These are phyloP conservation scores for Acanthiza pusilla DNA, from an alignment of 2,797 vertebrate genomes.

Conservation along the genomic window DNA sequence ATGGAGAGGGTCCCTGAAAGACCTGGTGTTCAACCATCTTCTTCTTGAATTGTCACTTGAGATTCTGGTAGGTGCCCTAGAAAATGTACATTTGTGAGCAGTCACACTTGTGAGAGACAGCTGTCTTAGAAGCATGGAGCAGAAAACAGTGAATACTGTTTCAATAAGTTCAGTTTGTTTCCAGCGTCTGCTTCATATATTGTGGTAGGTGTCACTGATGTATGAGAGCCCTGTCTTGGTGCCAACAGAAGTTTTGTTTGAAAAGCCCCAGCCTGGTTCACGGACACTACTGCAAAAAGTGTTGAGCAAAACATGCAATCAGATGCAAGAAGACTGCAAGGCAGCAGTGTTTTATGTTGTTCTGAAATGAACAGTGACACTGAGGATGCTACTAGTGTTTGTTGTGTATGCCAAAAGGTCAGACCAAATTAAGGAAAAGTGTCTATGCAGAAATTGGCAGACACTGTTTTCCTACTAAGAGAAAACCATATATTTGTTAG, in stretches of 20 bases:
- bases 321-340: not conserved
- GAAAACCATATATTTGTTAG: not conserved
- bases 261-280: not conserved
- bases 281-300: not conserved
- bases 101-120: not conserved
- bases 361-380: not conserved
- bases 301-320: not conserved
- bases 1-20: not conserved
- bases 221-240: not conserved
- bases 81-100: not conserved
- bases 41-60: not conserved
- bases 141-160: not conserved
- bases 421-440: not conserved
- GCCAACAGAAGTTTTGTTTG: not conserved
- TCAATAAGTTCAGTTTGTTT: not conserved
- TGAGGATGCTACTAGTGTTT: not conserved
- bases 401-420: not conserved
- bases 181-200: not conserved
- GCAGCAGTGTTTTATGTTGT: not conserved
- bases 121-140: not conserved
- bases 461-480: not conserved
- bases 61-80: not conserved
- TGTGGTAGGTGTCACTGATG: too few relatives aligned
- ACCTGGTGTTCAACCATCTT: not conserved
- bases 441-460: not conserved